Evolutionary conservation across 2,888 invertebrate species (phyloP), one percentile per base, ranked within the genome.

Genomic region (Hirtodrosophila duncani): DNA sequence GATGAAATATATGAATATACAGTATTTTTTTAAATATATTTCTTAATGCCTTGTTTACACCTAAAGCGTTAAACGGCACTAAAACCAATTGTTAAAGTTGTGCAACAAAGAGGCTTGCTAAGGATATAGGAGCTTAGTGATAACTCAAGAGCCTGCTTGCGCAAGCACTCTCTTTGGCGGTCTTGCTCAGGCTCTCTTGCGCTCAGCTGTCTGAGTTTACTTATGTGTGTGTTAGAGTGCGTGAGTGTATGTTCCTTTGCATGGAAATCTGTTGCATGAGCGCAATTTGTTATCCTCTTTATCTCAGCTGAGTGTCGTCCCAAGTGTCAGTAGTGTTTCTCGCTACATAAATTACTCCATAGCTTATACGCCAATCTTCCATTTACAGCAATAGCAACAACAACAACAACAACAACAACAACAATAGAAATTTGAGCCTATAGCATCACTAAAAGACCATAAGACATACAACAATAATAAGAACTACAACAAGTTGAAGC

Each of bases 211-310:
- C 63, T 49, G 29, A 37, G 41, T 29, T 52, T 16, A 16, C 31
- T 24, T 27, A 20, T 46, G 23, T 43, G 13, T 23, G 41, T 33
- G 42, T 30, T 34, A 8, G 27, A 30, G 41, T 11, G 33, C 46
- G 49, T 48, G 41, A 43, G 48, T 46, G 41, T 39, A 20, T 49
- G 11, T 49, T 45, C 48, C 64, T 58, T 62, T 66, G 72, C 57
- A 66, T 69, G 81, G 75, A 77, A 77, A 77, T 77, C 75, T 77
- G 75, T 77, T 77, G 75, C 75, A 81, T 67, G 75, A 63, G 70
- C 79, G 63, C 81, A 65, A 79, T 77, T 77, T 81, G 70, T 81
- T 81, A 69, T 81, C 79, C 81, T 68, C 78, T 65, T 79, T 79
- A 74, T 65, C 71, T 81, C 63, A 78, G 79, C 74, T 81, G 81